phyloP scores from a whole-genome alignment of 1,140 invertebrate species.

The Mesaphorura yosii region DNA sequence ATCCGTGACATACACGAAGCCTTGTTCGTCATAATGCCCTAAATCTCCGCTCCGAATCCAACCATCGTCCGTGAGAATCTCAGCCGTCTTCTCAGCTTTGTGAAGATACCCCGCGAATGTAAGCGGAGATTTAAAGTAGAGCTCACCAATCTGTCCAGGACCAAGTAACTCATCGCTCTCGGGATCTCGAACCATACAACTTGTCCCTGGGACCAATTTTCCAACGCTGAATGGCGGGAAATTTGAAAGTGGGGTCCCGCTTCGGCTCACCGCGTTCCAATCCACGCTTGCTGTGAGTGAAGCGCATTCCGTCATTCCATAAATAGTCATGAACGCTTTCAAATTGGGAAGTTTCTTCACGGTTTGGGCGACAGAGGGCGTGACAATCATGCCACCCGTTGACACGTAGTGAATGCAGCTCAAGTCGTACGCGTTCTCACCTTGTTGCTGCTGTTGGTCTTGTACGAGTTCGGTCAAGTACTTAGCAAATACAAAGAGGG shows the following conservation, averaged over 20 bases:
- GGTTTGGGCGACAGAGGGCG: constrained; percentile 13
- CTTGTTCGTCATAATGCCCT: constrained; percentile 29
- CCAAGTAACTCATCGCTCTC: constrained; percentile 49
- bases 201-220: constrained; percentile 19
- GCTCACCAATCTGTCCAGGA: constrained; percentile 49
- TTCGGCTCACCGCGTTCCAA: constrained; percentile 1
- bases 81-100: constrained; percentile 32
- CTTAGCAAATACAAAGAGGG: background rate
- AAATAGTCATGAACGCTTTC: constrained; percentile 4
- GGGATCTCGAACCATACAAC: constrained; percentile 44
- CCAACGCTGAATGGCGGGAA: constrained; percentile 18
- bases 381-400: constrained; percentile 28
- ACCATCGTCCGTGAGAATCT: too few relatives aligned
- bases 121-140: constrained; percentile 54
- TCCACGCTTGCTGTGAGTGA: constrained; percentile 26
- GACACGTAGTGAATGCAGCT: constrained; percentile 17
- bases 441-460: too few relatives aligned
- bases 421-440: constrained; percentile 19
- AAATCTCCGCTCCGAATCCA: constrained; percentile 29
- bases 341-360: constrained; percentile 25
- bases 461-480: background rate
- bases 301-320: constrained; percentile 29
- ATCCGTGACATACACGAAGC: constrained; percentile 23
- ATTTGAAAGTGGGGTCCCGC: too few relatives aligned
- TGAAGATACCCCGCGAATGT: constrained; percentile 56